Percentiles rank a stretch among this genome's conserved stretches.
phyloP scores from a whole-genome alignment of 2,113 vertebrate species.

The Triplophysa dalaica region DNA sequence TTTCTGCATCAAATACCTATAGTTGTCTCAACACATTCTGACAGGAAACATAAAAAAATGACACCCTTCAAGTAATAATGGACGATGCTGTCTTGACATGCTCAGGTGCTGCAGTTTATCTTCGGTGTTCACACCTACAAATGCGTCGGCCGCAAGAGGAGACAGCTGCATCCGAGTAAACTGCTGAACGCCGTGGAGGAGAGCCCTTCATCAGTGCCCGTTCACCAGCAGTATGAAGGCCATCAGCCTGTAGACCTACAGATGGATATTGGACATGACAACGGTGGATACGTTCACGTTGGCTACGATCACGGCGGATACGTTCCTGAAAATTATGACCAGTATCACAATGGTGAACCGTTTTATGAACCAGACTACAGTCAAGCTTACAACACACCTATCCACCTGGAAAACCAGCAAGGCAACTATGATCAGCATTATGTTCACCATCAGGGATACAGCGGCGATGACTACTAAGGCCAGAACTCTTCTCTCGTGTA shows the following conservation, averaged over 20 bases:
- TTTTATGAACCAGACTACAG: not conserved
- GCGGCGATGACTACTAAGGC: conserved; percentile 1
- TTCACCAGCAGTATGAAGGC: conserved; percentile 2
- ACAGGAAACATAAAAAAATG: not conserved
- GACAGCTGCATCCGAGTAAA: conserved; percentile 2
- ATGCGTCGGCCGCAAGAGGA: conserved; percentile 32
- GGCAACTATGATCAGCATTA: conserved; percentile 21
- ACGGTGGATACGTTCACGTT: not conserved
- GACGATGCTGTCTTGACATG: not conserved
- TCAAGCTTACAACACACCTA: not conserved
- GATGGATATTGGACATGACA: not conserved
- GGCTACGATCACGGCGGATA: not conserved
- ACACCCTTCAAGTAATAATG: conserved; percentile 1
- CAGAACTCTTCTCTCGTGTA: not conserved
- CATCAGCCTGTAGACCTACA: conserved; percentile 11
- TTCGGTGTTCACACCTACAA: conserved; percentile 32
- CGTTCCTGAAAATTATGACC: not conserved
- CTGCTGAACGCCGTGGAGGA: conserved; percentile 33
- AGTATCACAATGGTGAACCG: not conserved
- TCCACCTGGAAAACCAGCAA: not conserved
- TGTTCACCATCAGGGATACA: conserved; percentile 7
- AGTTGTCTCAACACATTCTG: too few species aligned
- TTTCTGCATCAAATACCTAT: too few species aligned
- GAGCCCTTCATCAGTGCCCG: not conserved
- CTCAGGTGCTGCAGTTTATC: conserved; percentile 49